Percentiles rank a stretch among this genome's conserved stretches.
Evolutionary conservation across 2,113 vertebrate genomes (phyloP).

Genomic region (Corapipo altera): DNA sequence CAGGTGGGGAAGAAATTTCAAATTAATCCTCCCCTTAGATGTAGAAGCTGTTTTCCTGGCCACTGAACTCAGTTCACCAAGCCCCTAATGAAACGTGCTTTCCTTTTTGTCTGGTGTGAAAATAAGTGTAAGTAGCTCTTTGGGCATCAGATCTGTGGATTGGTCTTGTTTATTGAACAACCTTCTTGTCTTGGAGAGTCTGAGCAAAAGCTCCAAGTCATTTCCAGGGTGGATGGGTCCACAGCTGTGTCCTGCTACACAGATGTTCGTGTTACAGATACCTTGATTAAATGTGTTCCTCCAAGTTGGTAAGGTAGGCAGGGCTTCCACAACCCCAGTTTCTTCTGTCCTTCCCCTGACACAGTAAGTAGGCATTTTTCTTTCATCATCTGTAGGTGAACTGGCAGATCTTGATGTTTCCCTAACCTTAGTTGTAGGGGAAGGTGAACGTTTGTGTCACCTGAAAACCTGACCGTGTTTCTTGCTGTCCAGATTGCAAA

Average conservation of each 20-base stretch:
- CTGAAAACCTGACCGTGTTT: fast-evolving
- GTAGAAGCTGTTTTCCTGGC: not conserved
- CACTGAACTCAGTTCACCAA: not conserved
- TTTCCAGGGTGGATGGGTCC: not conserved
- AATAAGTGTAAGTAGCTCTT: not conserved
- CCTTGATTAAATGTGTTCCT: not conserved
- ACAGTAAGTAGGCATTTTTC: fast-evolving
- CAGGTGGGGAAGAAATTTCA: not conserved
- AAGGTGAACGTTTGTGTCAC: not conserved
- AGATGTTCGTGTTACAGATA: not conserved
- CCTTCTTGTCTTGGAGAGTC: not conserved
- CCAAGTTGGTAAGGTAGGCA: not conserved
- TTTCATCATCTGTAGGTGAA: fast-evolving
- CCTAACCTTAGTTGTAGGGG: not conserved
- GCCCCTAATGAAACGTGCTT: not conserved
- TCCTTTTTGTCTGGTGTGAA: not conserved
- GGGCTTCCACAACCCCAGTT: not conserved
- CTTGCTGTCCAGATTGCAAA: not conserved
- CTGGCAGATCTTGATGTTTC: not conserved
- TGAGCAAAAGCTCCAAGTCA: not conserved
- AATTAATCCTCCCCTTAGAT: not conserved
- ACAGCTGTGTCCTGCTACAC: fast-evolving
- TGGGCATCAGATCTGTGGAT: not conserved
- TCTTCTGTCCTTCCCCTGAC: not conserved
- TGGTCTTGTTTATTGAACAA: not conserved